A percentile compares a stretch with the other conserved stretches of the same genome.
These are phyloP conservation scores for Omphaloscelis lunosa DNA, from an alignment of 2,888 invertebrate genomes.

Conservation along the genomic window DNA sequence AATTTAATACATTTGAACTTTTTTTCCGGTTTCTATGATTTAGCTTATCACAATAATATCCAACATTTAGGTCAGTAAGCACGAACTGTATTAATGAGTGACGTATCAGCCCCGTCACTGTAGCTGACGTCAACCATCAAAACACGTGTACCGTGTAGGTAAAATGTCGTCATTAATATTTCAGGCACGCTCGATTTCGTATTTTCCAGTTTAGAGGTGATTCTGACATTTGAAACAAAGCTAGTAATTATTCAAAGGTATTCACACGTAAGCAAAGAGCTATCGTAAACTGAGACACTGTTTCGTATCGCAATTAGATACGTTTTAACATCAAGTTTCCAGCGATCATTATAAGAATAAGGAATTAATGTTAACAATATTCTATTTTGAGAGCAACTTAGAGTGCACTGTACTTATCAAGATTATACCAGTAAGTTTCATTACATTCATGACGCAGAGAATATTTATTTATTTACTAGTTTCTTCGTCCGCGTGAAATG, in stretches of 20 bases:
- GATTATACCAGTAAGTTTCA: not conserved
- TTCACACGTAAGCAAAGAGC: not conserved
- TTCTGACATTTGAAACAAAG: constrained; percentile 41
- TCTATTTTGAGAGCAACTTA: not conserved
- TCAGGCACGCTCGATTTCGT: constrained; percentile 22
- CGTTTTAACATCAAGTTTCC: not conserved
- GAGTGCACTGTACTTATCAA: not conserved
- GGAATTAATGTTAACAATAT: not conserved
- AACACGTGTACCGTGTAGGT: constrained; percentile 14
- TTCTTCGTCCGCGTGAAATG: too few species aligned
- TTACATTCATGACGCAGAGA: not conserved
- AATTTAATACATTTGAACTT: not conserved
- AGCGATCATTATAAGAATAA: not conserved
- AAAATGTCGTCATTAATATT: constrained; percentile 39
- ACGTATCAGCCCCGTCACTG: constrained; percentile 39
- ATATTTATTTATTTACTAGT: not conserved
- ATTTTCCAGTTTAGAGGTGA: constrained; percentile 41
- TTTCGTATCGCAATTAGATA: constrained; percentile 9
- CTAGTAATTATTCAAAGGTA: constrained; percentile 24
- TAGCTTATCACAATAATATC: constrained; percentile 21
- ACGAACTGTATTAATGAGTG: constrained; percentile 38
- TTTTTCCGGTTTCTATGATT: constrained; percentile 14
- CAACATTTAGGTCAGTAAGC: constrained; percentile 36
- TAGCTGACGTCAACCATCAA: constrained; percentile 42
- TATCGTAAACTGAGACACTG: constrained; percentile 1